Evolutionary conservation across 2,797 vertebrate genomes (phyloP).

Genomic region (Odontamblyopus rebecca): DNA sequence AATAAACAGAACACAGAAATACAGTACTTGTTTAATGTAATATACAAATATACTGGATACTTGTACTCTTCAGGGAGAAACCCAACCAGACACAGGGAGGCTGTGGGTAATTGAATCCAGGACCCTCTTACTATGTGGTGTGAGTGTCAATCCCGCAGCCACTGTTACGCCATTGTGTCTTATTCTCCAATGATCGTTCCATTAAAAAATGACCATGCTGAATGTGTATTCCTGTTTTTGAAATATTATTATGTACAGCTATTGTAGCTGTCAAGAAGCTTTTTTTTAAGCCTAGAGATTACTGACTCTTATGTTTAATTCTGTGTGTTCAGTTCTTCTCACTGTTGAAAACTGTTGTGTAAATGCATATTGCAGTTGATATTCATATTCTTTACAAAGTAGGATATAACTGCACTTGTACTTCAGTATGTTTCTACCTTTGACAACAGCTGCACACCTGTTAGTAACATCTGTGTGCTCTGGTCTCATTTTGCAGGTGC

Average conservation of each 20-base stretch:
- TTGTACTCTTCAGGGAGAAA: too few relatives aligned
- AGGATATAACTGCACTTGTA: not conserved
- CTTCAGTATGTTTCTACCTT: not conserved
- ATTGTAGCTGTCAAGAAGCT: not conserved
- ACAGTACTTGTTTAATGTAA: too few relatives aligned
- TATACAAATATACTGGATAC: too few relatives aligned
- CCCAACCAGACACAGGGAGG: too few relatives aligned
- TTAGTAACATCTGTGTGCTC: conserved; percentile 15
- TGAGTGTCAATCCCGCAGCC: too few relatives aligned
- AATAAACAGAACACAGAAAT: too few relatives aligned
- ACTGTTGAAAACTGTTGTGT: not conserved
- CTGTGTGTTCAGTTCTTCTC: not conserved
- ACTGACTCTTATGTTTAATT: not conserved
- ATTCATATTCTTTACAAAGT: not conserved
- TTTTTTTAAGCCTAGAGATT: not conserved
- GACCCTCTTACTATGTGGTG: too few relatives aligned
- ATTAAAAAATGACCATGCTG: not conserved
- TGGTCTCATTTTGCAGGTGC: conserved; percentile 27
- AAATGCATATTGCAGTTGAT: too few relatives aligned
- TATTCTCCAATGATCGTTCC: too few relatives aligned
- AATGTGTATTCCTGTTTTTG: not conserved
- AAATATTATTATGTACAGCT: not conserved
- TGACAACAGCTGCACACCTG: conserved; percentile 18
- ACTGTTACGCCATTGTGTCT: too few relatives aligned
- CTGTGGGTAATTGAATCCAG: too few relatives aligned